Percentiles rank a stretch among this genome's conserved stretches.
phyloP scores from a whole-genome alignment of 2,113 vertebrate species.

The Amblyornis subalaris region DNA sequence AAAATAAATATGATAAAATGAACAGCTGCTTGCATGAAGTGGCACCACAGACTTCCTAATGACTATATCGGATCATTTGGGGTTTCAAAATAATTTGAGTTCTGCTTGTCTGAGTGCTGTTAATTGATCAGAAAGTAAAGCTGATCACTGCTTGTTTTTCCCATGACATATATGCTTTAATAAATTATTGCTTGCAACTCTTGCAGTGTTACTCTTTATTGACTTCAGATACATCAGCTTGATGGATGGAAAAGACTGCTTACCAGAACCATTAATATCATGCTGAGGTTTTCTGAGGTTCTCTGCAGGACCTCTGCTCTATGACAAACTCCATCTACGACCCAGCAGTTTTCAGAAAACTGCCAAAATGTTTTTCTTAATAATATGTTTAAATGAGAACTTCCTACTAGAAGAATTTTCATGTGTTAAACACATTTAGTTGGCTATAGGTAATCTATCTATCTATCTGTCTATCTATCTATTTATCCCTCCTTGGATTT shows the following conservation, averaged over 20 bases:
- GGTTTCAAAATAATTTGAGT: conserved; percentile 59
- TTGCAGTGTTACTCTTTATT: conserved; percentile 49
- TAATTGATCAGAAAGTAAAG: conserved; percentile 74
- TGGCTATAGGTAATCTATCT: background rate
- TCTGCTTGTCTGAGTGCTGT: conserved; percentile 55
- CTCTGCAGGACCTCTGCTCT: background rate
- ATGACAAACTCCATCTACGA: background rate
- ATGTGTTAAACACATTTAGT: background rate
- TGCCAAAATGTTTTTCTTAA: background rate
- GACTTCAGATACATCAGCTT: conserved; percentile 49
- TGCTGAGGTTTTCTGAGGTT: background rate
- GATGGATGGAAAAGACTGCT: conserved; percentile 4
- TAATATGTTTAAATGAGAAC: background rate
- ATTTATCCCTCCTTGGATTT: background rate
- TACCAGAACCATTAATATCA: conserved; percentile 19
- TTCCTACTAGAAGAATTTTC: background rate
- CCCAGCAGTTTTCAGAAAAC: background rate
- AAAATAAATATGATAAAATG: conserved; percentile 67
- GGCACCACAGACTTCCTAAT: conserved; percentile 55
- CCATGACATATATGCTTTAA: conserved; percentile 56
- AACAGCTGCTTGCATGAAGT: conserved; percentile 51
- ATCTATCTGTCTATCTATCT: too few species aligned
- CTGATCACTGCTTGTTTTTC: conserved; percentile 59
- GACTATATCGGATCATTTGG: conserved; percentile 34
- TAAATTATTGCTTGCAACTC: conserved; percentile 57